Base-by-base conservation (phyloP, 1,140 invertebrate species). In the Eumaeus atala region DNA sequence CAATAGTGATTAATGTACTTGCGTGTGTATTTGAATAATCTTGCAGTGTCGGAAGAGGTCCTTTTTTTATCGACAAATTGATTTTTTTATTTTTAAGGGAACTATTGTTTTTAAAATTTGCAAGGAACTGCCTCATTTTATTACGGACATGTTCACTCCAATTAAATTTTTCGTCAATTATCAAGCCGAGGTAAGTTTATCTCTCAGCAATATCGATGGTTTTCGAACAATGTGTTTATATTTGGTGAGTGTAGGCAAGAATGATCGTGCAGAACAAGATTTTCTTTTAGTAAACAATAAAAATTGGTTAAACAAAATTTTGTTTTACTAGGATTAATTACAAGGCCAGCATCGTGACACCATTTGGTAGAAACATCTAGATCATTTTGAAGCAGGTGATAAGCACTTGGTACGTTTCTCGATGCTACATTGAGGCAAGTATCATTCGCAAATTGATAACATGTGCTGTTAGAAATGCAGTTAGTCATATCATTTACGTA, bases 121-220 rank as follows among this genome's bases (percentile, higher is more conserved):
- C 49, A 6, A 51, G 49, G 5, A 51, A 36, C 11, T 36, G 33
- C 34, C 49, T 36, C 12, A 51, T 28, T 51, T 51, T 51, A 10
- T 36, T 12, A 35, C 33, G 16, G 47, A 37, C 34, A 3, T 34
- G 33, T 1, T 51, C 33, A 7, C 33, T 36, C 49, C 49, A 51
- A n/a, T 51, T 51, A 35, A 51, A 51, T 12, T 36, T 51, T 3
- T 51, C 11, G 9, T 51, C 34, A 34, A 51, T 51, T 17, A 10
- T 5, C 14, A 51, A 51, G 16, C 49, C 49, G 28, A 50, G 48
- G 9, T 50, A 50, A 1, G 48, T 35, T 33, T 50, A 28, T 14
- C 6, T 50, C 11, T 50, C 21, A 34, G 34, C 28, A 12, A 50
- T 34, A 34, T 50, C 48, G 10, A 50, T 50, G 11, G 48, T 21